Evolutionary conservation across 2,888 invertebrate species (phyloP), one percentile per base, ranked within the genome.

Genomic region (Eucriotettix oculatus): DNA sequence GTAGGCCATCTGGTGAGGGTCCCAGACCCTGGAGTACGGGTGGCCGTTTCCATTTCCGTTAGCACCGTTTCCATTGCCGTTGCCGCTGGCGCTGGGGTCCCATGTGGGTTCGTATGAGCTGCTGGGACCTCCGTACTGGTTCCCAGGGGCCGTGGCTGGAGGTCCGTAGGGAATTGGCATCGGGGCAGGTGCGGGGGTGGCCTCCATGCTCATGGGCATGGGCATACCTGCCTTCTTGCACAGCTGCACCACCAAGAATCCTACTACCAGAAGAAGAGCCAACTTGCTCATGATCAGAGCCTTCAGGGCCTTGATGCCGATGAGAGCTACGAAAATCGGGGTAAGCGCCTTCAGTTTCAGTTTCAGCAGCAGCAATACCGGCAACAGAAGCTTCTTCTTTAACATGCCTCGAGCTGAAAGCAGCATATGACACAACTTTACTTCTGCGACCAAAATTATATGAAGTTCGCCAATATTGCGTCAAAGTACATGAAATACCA

Each of bases 271-370:
- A 44, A 85, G 78, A 70, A 91, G 84, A 64, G 90, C 89, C 66
- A 90, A 76, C 73, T 91, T 91, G 71, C 90, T 90, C 68, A 90
- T 80, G 63, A 91, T 81, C 64, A 90, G 76, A 63, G 91, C 91
- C 73, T 90, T 90, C 68, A 87, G 77, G 40, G 91, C 86, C 75
- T 90, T 90, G 66, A 90, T 75, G 65, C 88, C 86, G 70, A 90
- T 83, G 68, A 90, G 75, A 54, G 84, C 81, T 42, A 90, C 81
- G 67, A 90, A 79, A 68, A 91, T 86, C 48, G 90, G 91, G 83
- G 87, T 86, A 64, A 91, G 73, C 40, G 87, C 84, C 74, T 91
- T 90, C 78, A 90, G 77, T 74, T 90, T 90, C 69, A 91, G 73
- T 74, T 91, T 91, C 68, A 91, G 75, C 58, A 90, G 78, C 66